Evolutionary conservation across 2,888 invertebrate species (phyloP).

Genomic region (Steinernema carpocapsae): DNA sequence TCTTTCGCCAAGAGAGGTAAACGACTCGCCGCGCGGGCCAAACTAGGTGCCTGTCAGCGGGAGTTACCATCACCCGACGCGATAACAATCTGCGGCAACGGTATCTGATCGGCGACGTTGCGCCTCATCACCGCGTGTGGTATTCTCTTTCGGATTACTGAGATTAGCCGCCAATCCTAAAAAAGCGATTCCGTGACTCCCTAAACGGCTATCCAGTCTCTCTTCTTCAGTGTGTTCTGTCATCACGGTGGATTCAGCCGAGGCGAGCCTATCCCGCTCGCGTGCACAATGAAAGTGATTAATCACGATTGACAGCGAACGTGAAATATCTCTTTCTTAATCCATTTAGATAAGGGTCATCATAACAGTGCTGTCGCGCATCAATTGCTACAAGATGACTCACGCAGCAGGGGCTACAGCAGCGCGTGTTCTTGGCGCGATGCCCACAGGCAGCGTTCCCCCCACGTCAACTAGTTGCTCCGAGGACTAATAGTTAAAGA

Average conservation of each 20-base stretch:
- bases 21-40: neutral
- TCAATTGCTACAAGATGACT: slow-evolving; percentile 25
- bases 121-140: slow-evolving; percentile 8
- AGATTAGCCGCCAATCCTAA: neutral
- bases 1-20: neutral
- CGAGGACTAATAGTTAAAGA: neutral
- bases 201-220: neutral
- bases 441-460: too few relatives aligned
- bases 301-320: slow-evolving; percentile 31
- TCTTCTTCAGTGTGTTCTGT: neutral
- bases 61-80: neutral
- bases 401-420: slow-evolving; percentile 16
- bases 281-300: slow-evolving; percentile 28
- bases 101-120: slow-evolving; percentile 25
- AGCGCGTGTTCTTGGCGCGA: too few relatives aligned
- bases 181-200: neutral
- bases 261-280: neutral
- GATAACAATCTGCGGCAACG: slow-evolving; percentile 25
- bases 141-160: neutral
- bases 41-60: neutral
- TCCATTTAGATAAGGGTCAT: slow-evolving; percentile 31
- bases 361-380: slow-evolving; percentile 29
- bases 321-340: slow-evolving; percentile 32
- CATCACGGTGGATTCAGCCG: neutral
- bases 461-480: too few relatives aligned